Conservation (phyloP, 2,888 invertebrate species). For the Brachyopa scutellaris region DNA sequence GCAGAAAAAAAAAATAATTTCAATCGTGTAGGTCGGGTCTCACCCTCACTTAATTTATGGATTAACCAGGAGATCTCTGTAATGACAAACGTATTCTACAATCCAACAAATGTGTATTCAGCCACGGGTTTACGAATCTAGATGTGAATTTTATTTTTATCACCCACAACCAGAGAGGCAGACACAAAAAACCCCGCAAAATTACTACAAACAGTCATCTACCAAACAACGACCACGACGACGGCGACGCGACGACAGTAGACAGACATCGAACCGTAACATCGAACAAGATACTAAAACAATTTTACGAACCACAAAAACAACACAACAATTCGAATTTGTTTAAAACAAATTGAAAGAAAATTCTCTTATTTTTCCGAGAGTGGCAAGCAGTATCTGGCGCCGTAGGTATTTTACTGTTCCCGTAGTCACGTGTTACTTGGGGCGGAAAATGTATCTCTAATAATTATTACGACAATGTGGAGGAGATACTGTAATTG, state of each 20-base stretch:
- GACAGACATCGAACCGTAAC: constrained; percentile 14
- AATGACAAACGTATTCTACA: constrained; percentile 30
- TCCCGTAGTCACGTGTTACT: constrained; percentile 32
- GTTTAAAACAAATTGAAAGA: not conserved
- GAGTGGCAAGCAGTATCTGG: not conserved
- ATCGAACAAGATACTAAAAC: constrained; percentile 14
- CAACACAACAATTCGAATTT: constrained; percentile 8
- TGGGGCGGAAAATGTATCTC: constrained; percentile 2
- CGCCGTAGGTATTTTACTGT: not conserved
- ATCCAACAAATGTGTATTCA: constrained; percentile 39
- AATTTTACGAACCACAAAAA: constrained; percentile 1
- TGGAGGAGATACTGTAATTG: constrained; percentile 50
- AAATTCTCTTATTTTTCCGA: constrained; percentile 3
- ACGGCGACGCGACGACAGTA: not conserved
- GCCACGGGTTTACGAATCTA: not conserved
- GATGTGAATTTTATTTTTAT: constrained; percentile 24
- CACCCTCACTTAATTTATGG: not conserved
- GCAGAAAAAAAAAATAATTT: constrained; percentile 20
- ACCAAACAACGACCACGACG: not conserved
- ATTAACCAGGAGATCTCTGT: constrained; percentile 8
- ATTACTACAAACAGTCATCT: constrained; percentile 11
- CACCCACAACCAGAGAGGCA: not conserved
- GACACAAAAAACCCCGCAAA: not conserved
- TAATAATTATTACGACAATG: constrained; percentile 20
- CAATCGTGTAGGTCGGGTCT: not conserved